Conservation (phyloP, 2,888 invertebrate genomes). For the Junonia oenone region DNA sequence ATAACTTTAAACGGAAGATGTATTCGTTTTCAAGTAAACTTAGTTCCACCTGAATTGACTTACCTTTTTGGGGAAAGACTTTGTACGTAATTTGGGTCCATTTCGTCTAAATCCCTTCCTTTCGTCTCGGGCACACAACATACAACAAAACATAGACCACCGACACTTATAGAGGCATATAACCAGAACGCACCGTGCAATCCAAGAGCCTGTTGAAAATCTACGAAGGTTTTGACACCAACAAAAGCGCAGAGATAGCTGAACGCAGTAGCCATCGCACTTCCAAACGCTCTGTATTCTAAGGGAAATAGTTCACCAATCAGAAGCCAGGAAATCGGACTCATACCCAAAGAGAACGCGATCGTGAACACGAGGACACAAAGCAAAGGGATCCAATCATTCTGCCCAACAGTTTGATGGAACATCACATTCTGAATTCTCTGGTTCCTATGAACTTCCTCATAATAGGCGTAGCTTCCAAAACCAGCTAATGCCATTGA, state of each 20-base stretch:
- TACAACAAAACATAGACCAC: constrained; percentile 90
- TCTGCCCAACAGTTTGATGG: constrained; percentile 77
- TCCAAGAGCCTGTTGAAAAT: constrained; percentile 87
- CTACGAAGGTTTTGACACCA: constrained; percentile 91
- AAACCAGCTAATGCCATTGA: constrained; percentile 91
- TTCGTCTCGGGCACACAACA: constrained; percentile 94
- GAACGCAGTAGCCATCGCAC: constrained; percentile 91
- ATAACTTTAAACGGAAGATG: background rate
- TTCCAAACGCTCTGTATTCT: constrained; percentile 91
- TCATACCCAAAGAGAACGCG: constrained; percentile 92
- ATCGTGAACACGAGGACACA: constrained; percentile 91
- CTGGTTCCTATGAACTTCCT: constrained; percentile 82
- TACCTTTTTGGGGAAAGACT: constrained; percentile 70
- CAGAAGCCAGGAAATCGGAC: constrained; percentile 91
- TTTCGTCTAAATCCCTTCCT: constrained; percentile 92
- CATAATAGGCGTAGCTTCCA: constrained; percentile 91
- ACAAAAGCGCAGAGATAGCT: constrained; percentile 93
- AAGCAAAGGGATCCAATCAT: constrained; percentile 90
- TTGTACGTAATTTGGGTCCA: constrained; percentile 85
- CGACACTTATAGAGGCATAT: constrained; percentile 89
- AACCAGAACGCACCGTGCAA: constrained; percentile 93
- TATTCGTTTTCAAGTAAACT: constrained; percentile 34
- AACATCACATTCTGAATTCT: constrained; percentile 73
- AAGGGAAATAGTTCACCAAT: constrained; percentile 91
- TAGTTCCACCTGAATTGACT: constrained; percentile 26